Evolutionary conservation across 2,888 invertebrate species (phyloP), one percentile per base, ranked within the genome.

Genomic region (Tolmerus cingulatus): DNA sequence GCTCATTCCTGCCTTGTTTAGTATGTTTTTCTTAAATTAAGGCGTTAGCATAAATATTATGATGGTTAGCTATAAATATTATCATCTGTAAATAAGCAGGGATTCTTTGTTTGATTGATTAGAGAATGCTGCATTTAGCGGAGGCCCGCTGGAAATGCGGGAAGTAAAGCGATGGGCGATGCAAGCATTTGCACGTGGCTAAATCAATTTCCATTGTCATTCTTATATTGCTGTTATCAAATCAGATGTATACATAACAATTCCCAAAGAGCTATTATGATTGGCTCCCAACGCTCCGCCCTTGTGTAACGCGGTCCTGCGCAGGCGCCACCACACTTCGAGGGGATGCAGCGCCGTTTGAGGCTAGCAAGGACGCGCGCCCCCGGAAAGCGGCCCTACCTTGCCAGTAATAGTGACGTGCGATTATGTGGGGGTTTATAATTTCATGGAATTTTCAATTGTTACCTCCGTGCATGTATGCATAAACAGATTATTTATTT

Each of bases 291-390:
- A 89, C 87, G 90, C 89, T 88, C 89, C 89, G 90, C 90, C 90
- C 89, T 88, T 87, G 88, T 57, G 51, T 87, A 92, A 92, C 91
- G 91, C 91, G 92, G 91, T 91, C 91, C 90, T 90, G 92, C 92
- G 92, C 92, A 92, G 90, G 93, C 92, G 92, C 91, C n/a, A n/a
- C 9, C 19, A 66, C 23, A 23, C 74, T 86, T 46, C 40, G 4
- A 34, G 37, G 4, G n/a, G 76, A 76, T 76, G n/a, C 34, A 37
- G 8, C 34, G n/a, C 19, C 23, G 9, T 27, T 23, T 66, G 40
- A 30, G 27, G 1, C n/a, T 2, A 5, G 74, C 74, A 74, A 74
- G 74, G 16, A 74, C 27, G 40, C 43, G 43, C 88, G 57, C 51
- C 66, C 77, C 74, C 78, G 46, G 43, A 78, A 74, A 74, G 88